A percentile compares a stretch with the other conserved stretches of the same genome.
phyloP scores from a whole-genome alignment of 1,140 invertebrate species.

The Dreissena rostriformis region DNA sequence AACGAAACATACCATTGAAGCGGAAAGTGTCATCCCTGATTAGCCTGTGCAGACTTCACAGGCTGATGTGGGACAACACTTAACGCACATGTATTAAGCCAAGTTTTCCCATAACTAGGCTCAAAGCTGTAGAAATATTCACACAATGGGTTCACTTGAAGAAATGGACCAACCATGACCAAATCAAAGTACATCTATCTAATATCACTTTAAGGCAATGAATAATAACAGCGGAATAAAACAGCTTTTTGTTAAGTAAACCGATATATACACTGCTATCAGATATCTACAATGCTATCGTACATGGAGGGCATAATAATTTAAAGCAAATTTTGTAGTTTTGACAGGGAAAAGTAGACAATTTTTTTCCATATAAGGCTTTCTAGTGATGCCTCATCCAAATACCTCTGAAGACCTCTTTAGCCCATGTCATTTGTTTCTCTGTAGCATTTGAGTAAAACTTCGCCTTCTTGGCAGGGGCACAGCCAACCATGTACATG shows the following conservation, averaged over 20 bases:
- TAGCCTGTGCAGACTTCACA: no score
- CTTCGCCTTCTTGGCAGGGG: constrained; percentile 1
- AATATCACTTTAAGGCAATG: no score
- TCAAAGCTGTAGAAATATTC: no score
- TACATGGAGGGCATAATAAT: not conserved
- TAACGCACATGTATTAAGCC: no score
- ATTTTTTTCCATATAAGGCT: no score
- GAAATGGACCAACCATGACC: no score
- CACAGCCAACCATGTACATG: not conserved
- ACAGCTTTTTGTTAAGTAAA: not conserved
- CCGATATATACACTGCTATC: not conserved
- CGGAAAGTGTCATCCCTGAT: no score
- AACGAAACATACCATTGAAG: no score
- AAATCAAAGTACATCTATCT: not conserved
- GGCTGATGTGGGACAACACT: no score
- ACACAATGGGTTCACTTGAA: no score
- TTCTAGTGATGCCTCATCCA: not conserved
- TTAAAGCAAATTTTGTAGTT: not conserved
- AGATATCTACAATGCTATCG: not conserved
- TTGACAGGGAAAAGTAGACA: not conserved
- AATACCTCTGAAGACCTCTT: constrained; percentile 38
- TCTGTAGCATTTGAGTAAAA: constrained; percentile 27
- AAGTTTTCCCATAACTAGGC: no score
- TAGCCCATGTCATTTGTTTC: constrained; percentile 41
- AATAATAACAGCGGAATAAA: not conserved